A percentile compares a stretch with the other conserved stretches of the same genome.
phyloP scores from a whole-genome alignment of 2,888 invertebrate genomes.

The Caradrina kadenii region DNA sequence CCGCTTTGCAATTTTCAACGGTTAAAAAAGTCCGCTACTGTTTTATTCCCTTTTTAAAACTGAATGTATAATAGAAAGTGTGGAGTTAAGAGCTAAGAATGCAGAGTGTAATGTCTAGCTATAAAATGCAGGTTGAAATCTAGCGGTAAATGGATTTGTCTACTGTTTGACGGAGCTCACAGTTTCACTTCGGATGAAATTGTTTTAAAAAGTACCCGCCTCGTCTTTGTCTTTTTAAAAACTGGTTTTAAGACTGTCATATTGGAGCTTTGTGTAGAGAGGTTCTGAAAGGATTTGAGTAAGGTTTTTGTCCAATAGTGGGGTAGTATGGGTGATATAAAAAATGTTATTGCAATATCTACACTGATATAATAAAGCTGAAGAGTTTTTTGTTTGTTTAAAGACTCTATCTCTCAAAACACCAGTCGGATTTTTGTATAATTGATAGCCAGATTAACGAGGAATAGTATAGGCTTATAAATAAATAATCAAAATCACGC shows the following conservation, averaged over 20 bases:
- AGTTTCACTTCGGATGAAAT: slow-evolving; percentile 26
- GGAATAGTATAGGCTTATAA: no score
- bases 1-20: slow-evolving; percentile 31
- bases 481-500: no score
- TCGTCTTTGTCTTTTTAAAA: slow-evolving; percentile 16
- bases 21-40: slow-evolving; percentile 49
- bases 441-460: no score
- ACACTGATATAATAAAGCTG: no score
- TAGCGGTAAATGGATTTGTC: slow-evolving; percentile 42
- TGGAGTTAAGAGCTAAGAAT: slow-evolving; percentile 56
- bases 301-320: background rate
- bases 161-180: slow-evolving; percentile 43
- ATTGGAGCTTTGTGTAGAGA: background rate
- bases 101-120: slow-evolving; percentile 53
- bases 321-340: no score
- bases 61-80: slow-evolving; percentile 61
- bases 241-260: background rate
- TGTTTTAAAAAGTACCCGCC: slow-evolving; percentile 30
- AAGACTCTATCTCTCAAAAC: no score
- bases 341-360: no score
- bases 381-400: no score
- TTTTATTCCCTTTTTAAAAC: slow-evolving; percentile 57
- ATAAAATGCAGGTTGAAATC: slow-evolving; percentile 60
- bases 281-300: background rate
- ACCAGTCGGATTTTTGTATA: no score